These are phyloP conservation scores for Megaptera novaeangliae DNA, from an alignment of 2,113 vertebrate genomes.

Conservation along the genomic window DNA sequence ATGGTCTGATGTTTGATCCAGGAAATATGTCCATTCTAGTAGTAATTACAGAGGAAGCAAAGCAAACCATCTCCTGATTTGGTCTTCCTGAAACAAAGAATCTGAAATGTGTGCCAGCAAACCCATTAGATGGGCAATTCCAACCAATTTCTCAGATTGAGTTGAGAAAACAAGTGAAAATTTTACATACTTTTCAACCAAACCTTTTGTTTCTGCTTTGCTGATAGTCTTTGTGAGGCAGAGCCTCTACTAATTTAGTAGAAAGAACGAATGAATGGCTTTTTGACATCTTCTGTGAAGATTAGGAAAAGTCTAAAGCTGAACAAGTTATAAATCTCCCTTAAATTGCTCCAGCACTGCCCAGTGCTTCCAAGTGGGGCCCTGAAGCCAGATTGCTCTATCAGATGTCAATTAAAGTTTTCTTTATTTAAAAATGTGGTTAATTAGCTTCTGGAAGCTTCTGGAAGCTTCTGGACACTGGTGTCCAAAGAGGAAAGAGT, in stretches of 20 bases:
- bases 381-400: not conserved
- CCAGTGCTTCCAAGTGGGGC: not conserved
- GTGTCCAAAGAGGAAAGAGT: not conserved
- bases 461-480: not conserved
- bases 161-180: not conserved
- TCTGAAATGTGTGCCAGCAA: not conserved
- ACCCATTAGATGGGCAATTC: not conserved
- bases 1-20: not conserved
- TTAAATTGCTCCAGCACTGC: not conserved
- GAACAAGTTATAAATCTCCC: not conserved
- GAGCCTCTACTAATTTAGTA: not conserved
- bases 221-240: not conserved
- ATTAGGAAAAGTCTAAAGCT: not conserved
- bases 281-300: not conserved
- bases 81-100: not conserved
- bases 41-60: not conserved
- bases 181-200: not conserved
- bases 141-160: not conserved
- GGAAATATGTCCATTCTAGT: not conserved
- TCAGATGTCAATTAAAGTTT: not conserved
- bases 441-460: no score
- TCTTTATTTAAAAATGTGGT: not conserved
- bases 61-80: not conserved
- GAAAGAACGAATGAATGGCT: not conserved
- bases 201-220: not conserved